phyloP scores from a whole-genome alignment of 2,797 vertebrate species.

The Xiphorhynchus erythropygius region DNA sequence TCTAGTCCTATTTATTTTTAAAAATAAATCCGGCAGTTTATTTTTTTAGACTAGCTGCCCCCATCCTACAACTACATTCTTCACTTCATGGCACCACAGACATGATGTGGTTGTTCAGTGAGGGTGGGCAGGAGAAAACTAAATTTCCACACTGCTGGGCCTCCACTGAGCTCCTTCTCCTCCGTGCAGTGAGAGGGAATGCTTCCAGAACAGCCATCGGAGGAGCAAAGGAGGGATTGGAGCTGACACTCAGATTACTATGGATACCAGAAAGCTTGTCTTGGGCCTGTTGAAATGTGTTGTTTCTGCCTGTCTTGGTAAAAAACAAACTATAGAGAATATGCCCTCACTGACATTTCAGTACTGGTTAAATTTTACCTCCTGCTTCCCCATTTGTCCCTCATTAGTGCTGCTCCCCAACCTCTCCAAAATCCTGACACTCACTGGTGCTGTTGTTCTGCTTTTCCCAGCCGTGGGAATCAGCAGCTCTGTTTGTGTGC shows the following conservation, averaged over 20 bases:
- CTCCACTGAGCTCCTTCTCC: background rate
- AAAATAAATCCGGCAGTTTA: background rate
- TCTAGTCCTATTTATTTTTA: background rate
- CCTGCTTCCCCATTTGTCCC: background rate
- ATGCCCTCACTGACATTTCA: background rate
- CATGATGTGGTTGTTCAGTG: background rate
- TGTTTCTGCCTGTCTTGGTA: background rate
- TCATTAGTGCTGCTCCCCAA: background rate
- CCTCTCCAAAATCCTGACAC: background rate
- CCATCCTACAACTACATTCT: background rate
- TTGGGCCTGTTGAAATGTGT: background rate
- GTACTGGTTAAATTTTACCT: background rate
- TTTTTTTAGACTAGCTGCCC: background rate
- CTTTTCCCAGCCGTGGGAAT: background rate
- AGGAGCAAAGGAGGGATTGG: background rate
- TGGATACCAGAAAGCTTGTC: background rate
- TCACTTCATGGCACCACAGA: rapidly evolving
- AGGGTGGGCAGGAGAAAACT: background rate
- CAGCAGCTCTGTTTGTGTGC: background rate
- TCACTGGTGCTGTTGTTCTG: background rate
- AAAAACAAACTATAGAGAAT: background rate
- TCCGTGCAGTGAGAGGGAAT: rapidly evolving
- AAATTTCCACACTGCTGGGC: background rate
- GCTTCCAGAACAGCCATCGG: background rate
- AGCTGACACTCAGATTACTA: background rate